Evolutionary conservation across 2,113 vertebrate species (phyloP), one percentile per base, ranked within the genome.

Genomic region (Egretta garzetta): DNA sequence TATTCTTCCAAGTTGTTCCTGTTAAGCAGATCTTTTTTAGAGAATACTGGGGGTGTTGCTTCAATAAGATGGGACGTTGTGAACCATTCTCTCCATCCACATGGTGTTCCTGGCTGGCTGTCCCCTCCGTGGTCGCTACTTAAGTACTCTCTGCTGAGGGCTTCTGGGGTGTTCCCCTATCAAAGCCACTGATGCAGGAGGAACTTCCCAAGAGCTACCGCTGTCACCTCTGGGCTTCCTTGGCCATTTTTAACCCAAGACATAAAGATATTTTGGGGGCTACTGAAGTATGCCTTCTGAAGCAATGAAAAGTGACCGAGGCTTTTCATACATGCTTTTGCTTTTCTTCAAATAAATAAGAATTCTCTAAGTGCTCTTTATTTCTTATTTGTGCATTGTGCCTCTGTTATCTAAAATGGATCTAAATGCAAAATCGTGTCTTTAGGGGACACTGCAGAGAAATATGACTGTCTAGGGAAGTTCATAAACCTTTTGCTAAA

Each of bases 401-500:
- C 26, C 30, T 85, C 49, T 20, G 18, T 84, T 94, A 56, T 8
- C 37, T 92, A 43, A 70, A 93, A 35, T 0, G 1, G 8, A 52
- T 88, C 37, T 59, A 50, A 77, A 81, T 64, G 56, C 80, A 59
- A 64, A 68, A 27, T 41, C 7, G 6, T 18, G 3, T 62, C 58
- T 93, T 83, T 71, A 71, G 84, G 64, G 68, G 33, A 20, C 10
- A 4, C 28, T 47, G 27, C 43, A 21, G 30, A 35, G 68, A 79
- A 74, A 67, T 80, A 26, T 0, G 5, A 4, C 32, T 58, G 24
- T 60, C 72, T 63, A 7, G 73, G 52, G 91, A 89, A 82, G 85
- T 88, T 86, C 60, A 56, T 84, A 86, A 95, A 84, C 59, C 53
- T 95, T 74, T 71, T 74, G 64, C 68, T 71, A 52, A 88, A 92